Evolutionary conservation across 2,113 vertebrate genomes (phyloP).

Genomic region (Morone chrysops): DNA sequence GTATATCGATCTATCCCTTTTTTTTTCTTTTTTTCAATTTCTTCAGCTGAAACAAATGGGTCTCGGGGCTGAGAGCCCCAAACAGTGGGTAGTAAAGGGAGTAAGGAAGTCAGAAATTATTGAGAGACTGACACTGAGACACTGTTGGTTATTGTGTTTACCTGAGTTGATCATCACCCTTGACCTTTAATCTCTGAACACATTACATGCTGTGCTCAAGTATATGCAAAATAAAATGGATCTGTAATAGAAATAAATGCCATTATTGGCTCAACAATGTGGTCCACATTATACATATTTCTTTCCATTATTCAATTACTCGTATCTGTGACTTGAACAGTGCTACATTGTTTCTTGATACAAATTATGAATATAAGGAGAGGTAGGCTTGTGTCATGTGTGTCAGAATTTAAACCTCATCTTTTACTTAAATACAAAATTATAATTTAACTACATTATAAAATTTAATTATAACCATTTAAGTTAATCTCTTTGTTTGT

Average conservation of each 20-base stretch:
- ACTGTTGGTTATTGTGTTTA: background rate
- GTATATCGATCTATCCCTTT: background rate
- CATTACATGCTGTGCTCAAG: background rate
- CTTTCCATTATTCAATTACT: background rate
- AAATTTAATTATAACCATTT: slow-evolving; percentile 26
- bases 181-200: background rate
- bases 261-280: background rate
- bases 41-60: background rate
- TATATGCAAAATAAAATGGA: background rate
- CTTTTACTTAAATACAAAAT: background rate
- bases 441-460: slow-evolving; percentile 22
- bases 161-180: background rate
- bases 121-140: background rate
- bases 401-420: slow-evolving; percentile 12
- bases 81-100: too few relatives aligned
- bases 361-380: background rate
- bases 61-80: too few relatives aligned
- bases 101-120: background rate
- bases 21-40: background rate
- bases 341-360: slow-evolving; percentile 9
- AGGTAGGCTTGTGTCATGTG: background rate
- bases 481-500: background rate
- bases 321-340: background rate
- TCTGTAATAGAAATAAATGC: background rate
- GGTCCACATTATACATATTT: background rate